Conservation (phyloP, 2,888 invertebrate species). For the Brachycybe producta region DNA sequence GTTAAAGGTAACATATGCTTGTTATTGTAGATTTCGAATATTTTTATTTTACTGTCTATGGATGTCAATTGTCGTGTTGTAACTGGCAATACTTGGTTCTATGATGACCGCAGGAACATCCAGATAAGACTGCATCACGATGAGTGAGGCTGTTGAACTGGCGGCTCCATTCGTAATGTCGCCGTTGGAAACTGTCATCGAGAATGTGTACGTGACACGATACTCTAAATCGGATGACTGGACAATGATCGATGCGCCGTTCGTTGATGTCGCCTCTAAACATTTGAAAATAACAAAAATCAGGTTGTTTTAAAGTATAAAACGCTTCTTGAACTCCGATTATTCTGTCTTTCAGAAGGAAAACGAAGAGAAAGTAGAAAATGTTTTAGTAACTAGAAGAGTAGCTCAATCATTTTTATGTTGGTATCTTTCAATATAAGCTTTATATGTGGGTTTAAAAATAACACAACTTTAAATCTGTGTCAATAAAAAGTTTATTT, state of each 20-base stretch:
- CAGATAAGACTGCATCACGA: not conserved
- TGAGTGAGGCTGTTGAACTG: not conserved
- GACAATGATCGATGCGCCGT: not conserved
- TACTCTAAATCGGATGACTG: not conserved
- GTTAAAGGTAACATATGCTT: not conserved
- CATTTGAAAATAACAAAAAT: not conserved
- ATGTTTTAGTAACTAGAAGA: too few relatives aligned
- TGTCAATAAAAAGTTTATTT: too few relatives aligned
- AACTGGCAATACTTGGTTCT: conserved; percentile 3
- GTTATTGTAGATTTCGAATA: not conserved
- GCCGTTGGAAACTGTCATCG: not conserved
- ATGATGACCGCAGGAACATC: not conserved
- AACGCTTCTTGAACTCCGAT: too few relatives aligned
- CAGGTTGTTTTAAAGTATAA: too few relatives aligned
- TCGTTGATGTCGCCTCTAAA: not conserved
- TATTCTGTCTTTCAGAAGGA: too few relatives aligned
- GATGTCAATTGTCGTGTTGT: not conserved
- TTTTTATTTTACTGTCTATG: not conserved
- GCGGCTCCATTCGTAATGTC: not conserved
- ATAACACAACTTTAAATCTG: too few relatives aligned
- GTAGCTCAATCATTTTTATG: too few relatives aligned
- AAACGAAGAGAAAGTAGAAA: too few relatives aligned
- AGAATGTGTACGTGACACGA: not conserved
- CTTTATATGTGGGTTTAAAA: too few relatives aligned
- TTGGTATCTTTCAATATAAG: too few relatives aligned